phyloP scores from a whole-genome alignment of 2,888 invertebrate genomes.

The Galeopsomyia nigrocyanea region DNA sequence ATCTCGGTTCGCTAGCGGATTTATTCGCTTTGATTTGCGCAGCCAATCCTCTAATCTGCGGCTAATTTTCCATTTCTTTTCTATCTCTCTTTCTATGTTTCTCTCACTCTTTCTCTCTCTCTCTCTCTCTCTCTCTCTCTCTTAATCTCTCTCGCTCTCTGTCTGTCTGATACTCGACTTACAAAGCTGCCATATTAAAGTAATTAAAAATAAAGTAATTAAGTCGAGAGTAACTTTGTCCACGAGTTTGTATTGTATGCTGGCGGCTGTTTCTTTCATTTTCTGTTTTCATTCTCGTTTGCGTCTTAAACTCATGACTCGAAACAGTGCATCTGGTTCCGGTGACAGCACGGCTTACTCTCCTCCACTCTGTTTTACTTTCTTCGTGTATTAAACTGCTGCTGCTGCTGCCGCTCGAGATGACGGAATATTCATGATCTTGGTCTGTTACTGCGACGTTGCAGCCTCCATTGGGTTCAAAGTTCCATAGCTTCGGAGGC shows the following conservation, averaged over 20 bases:
- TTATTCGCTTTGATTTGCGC: constrained; percentile 35
- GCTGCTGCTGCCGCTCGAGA: background rate
- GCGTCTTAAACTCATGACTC: background rate
- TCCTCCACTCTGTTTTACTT: background rate
- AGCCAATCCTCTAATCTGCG: constrained; percentile 32
- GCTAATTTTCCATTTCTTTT: constrained; percentile 24
- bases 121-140: constrained; percentile 1
- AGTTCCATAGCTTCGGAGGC: background rate
- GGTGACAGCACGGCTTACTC: background rate
- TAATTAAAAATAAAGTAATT: no score
- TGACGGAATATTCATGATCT: constrained; percentile 21
- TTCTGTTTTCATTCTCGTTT: background rate
- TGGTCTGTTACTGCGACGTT: no score
- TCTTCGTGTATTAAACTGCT: no score
- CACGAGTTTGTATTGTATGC: no score
- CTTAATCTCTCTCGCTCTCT: background rate
- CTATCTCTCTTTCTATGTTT: background rate
- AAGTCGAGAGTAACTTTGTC: no score
- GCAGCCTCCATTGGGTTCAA: background rate
- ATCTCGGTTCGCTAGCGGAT: constrained; percentile 3
- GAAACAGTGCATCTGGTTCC: constrained; percentile 10
- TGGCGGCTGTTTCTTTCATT: no score
- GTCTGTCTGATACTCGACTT: background rate
- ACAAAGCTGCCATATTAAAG: no score
- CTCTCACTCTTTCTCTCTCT: background rate